These are phyloP conservation scores for Struthidea cinerea DNA, from an alignment of 2,113 vertebrate genomes.

Conservation along the genomic window DNA sequence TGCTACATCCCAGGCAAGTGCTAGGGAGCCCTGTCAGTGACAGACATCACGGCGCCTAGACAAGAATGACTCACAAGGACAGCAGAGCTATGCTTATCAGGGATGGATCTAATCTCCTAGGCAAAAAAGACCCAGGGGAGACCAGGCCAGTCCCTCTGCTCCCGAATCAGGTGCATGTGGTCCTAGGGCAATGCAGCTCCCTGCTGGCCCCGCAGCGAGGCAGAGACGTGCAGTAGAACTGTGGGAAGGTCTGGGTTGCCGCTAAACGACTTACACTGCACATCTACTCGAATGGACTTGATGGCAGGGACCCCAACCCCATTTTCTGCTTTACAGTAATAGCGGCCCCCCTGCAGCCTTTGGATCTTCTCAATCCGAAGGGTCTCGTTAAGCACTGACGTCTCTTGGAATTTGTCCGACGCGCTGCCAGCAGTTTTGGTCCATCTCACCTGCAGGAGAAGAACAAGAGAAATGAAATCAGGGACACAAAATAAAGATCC, in stretches of 20 bases:
- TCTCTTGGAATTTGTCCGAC: slow-evolving; percentile 98
- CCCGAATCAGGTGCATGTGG: not conserved
- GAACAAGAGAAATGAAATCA: not conserved
- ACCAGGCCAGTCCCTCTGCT: not conserved
- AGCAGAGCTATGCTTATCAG: not conserved
- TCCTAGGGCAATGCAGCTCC: slow-evolving; percentile 55
- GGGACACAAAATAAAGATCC: not conserved
- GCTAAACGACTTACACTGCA: slow-evolving; percentile 92
- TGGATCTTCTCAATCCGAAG: slow-evolving; percentile 91
- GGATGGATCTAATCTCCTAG: not conserved
- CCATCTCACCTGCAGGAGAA: slow-evolving; percentile 86
- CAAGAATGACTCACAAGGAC: not conserved
- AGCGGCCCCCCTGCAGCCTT: slow-evolving; percentile 93
- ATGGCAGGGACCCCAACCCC: slow-evolving; percentile 97
- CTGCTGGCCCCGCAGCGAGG: not conserved
- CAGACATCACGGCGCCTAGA: not conserved
- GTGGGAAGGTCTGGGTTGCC: slow-evolving; percentile 66
- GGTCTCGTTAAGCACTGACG: slow-evolving; percentile 94
- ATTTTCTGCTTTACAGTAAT: slow-evolving; percentile 99
- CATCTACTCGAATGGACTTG: slow-evolving; percentile 99
- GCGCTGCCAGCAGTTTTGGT: slow-evolving; percentile 96
- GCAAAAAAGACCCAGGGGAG: not conserved
- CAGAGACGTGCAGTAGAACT: slow-evolving; percentile 61
- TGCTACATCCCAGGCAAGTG: not conserved
- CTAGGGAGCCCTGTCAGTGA: not conserved